A percentile compares a stretch with the other conserved stretches of the same genome.
These are phyloP conservation scores for Drosophila mojavensis DNA, from an alignment of 1,140 invertebrate species.

Conservation along the genomic window DNA sequence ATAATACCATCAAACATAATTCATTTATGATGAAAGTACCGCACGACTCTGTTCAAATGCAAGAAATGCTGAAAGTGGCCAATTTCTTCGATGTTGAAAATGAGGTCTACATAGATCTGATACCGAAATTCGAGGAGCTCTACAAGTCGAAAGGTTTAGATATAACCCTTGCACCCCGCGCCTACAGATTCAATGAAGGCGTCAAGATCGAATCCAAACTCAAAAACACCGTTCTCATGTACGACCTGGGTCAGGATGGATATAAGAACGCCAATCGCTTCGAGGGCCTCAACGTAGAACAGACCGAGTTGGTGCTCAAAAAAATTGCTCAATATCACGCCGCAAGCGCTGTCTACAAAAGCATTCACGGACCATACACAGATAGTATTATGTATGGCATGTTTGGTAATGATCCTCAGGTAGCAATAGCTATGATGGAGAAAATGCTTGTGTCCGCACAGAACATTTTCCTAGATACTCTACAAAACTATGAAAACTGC, in stretches of 20 bases:
- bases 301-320: constrained; percentile 84
- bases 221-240: constrained; percentile 76
- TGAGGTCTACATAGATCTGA: constrained; percentile 53
- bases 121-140: constrained; percentile 62
- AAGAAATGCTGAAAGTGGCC: constrained; percentile 50
- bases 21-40: constrained; percentile 72
- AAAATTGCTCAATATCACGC: constrained; percentile 86
- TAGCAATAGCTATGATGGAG: constrained; percentile 28
- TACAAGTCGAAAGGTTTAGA: constrained; percentile 63
- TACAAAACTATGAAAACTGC: constrained; percentile 54
- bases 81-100: constrained; percentile 71
- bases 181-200: constrained; percentile 44
- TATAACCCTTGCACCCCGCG: constrained; percentile 55
- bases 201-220: constrained; percentile 44
- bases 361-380: constrained; percentile 47
- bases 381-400: constrained; percentile 45
- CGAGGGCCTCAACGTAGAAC: constrained; percentile 85
- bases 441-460: constrained; percentile 41
- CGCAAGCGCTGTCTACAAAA: constrained; percentile 43
- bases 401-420: constrained; percentile 25
- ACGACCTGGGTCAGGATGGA: constrained; percentile 85
- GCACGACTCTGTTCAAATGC: constrained; percentile 59
- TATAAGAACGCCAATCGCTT: constrained; percentile 86
- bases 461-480: constrained; percentile 49
- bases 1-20: constrained; percentile 50